phyloP scores from a whole-genome alignment of 2,888 invertebrate genomes.

The Trachelus tabidus region DNA sequence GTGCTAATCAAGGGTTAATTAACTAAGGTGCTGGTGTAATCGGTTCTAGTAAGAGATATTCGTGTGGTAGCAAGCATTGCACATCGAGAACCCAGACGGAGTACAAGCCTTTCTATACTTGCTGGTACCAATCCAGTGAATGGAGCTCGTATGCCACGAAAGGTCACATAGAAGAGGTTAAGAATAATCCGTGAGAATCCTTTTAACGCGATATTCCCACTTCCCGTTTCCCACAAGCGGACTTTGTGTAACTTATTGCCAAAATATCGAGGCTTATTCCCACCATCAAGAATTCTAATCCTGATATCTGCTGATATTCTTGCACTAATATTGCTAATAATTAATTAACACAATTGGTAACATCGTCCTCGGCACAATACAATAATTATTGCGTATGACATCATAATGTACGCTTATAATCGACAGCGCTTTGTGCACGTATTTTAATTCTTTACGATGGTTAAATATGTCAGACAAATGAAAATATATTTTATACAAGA shows the following conservation, averaged over 20 bases:
- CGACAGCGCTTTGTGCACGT: neutral
- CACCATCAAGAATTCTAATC: neutral
- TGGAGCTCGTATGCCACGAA: conserved; percentile 57
- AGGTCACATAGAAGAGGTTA: conserved; percentile 51
- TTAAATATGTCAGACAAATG: neutral
- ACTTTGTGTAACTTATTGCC: neutral
- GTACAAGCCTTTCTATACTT: conserved; percentile 12
- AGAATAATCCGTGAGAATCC: neutral
- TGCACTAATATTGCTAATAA: neutral
- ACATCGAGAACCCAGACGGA: conserved; percentile 21
- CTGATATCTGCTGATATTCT: neutral
- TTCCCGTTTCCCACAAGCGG: neutral
- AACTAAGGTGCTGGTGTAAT: neutral
- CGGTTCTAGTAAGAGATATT: neutral
- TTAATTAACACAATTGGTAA: neutral
- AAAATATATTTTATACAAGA: neutral
- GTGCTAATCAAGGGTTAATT: neutral
- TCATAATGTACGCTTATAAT: neutral
- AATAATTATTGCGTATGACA: neutral
- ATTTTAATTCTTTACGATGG: too few species aligned
- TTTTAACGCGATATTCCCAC: neutral
- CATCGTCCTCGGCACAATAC: too few species aligned
- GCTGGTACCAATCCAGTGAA: conserved; percentile 33
- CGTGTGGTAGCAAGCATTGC: neutral
- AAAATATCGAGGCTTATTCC: neutral